Conservation (phyloP, 2,113 vertebrate species). For the human region GRCh38 chr14:62907001-62907500, state of each 20-base stretch:
- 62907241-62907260: slow-evolving; percentile 41
- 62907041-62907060: not conserved
- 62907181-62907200: not conserved
- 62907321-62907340: slow-evolving; percentile 45
- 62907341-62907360: slow-evolving; percentile 62
- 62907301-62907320: slow-evolving; percentile 53
- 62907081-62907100: not conserved
- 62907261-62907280: slow-evolving; percentile 59
- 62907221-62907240: slow-evolving; percentile 30
- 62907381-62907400: slow-evolving; percentile 52
- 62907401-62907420: slow-evolving; percentile 52
- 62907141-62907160: not conserved
- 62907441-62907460: slow-evolving; percentile 24
- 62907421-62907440: not conserved
- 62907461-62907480: not conserved
- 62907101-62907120: not conserved
- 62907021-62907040: not conserved
- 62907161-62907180: not conserved
- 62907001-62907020: not conserved
- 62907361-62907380: slow-evolving; percentile 46
- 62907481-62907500: not conserved
- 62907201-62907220: slow-evolving; percentile 13
- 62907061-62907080: not conserved
- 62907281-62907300: slow-evolving; percentile 25
- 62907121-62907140: slow-evolving; percentile 28